A percentile compares a stretch with the other conserved stretches of the same genome.
These are phyloP conservation scores for Corvus moneduloides DNA, from an alignment of 2,113 vertebrate genomes.

Conservation along the genomic window DNA sequence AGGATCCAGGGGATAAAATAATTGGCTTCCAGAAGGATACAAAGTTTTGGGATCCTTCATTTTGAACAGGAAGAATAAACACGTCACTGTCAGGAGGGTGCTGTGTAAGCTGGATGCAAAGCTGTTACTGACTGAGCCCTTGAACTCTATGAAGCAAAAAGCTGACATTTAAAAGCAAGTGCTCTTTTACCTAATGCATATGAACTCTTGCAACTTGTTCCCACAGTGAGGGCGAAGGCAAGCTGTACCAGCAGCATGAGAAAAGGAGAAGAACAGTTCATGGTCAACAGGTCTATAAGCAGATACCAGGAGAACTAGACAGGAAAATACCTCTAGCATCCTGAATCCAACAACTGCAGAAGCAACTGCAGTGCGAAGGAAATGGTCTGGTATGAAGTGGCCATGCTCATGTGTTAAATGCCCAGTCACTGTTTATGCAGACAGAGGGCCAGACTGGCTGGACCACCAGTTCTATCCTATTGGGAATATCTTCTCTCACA, in stretches of 20 bases:
- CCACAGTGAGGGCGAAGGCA: accelerated
- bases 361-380: accelerated
- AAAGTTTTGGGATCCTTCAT: background rate
- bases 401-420: background rate
- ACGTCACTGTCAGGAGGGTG: background rate
- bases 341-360: background rate
- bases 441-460: background rate
- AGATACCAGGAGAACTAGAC: background rate
- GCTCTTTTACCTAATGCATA: background rate
- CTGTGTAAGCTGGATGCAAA: background rate
- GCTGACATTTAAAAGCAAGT: background rate
- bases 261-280: background rate
- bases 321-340: background rate
- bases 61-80: background rate
- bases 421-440: background rate
- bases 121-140: background rate
- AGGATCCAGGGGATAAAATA: background rate
- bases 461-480: background rate
- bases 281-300: background rate
- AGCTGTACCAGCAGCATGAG: background rate
- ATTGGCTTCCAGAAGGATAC: background rate
- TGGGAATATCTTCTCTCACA: background rate
- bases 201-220: background rate
- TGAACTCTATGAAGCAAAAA: background rate
- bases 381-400: background rate